phyloP scores from a whole-genome alignment of 2,888 invertebrate genomes.

The Lepidocyrtoides sp. region DNA sequence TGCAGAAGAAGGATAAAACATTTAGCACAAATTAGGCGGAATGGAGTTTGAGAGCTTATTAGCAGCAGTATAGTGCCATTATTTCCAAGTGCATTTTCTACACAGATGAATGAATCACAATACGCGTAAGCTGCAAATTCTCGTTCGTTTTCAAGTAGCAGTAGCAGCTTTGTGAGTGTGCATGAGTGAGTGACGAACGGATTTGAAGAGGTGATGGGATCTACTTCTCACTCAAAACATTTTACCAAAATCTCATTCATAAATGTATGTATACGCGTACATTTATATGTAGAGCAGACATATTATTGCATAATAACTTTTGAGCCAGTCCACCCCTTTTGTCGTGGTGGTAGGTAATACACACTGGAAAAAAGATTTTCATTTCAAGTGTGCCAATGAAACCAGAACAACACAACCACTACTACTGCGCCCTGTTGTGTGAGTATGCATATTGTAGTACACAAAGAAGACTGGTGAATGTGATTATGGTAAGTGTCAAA shows the following conservation, averaged over 20 bases:
- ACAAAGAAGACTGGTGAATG: slow-evolving; percentile 37
- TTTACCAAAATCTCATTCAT: slow-evolving; percentile 61
- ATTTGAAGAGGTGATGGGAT: slow-evolving; percentile 72
- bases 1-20: slow-evolving; percentile 68
- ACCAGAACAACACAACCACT: slow-evolving; percentile 13
- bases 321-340: slow-evolving; percentile 20
- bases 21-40: slow-evolving; percentile 78
- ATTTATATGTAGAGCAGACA: slow-evolving; percentile 2
- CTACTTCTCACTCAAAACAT: slow-evolving; percentile 48
- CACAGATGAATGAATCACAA: slow-evolving; percentile 68
- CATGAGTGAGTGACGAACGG: slow-evolving; percentile 66
- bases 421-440: not conserved
- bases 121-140: slow-evolving; percentile 43
- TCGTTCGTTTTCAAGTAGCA: slow-evolving; percentile 59
- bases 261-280: slow-evolving; percentile 8
- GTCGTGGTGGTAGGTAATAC: slow-evolving; percentile 34
- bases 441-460: not conserved
- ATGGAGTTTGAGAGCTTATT: slow-evolving; percentile 75
- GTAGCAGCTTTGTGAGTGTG: not conserved
- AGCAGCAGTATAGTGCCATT: slow-evolving; percentile 55
- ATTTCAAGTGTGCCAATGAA: slow-evolving; percentile 53
- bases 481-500: slow-evolving; percentile 73
- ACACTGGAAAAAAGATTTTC: slow-evolving; percentile 27
- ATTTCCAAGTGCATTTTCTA: slow-evolving; percentile 68
- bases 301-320: slow-evolving; percentile 17